phyloP scores from a whole-genome alignment of 1,140 invertebrate species.

The Leucophenga varia region DNA sequence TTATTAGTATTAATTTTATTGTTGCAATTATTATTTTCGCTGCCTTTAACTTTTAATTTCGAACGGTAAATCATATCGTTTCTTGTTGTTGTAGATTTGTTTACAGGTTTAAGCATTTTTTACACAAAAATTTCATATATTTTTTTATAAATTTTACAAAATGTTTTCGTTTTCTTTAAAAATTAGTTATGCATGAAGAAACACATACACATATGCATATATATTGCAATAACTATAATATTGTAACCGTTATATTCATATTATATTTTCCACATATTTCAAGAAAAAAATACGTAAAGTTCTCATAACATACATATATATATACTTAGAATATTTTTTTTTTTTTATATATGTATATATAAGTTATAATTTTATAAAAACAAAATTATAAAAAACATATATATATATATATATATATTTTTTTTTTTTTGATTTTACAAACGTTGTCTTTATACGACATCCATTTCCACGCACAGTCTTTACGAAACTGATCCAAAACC shows the following conservation, averaged over 20 bases:
- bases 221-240: no score
- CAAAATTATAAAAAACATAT: no score
- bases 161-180: constrained; percentile 4
- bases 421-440: no score
- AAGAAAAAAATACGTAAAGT: no score
- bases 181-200: no score
- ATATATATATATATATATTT: no score
- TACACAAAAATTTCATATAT: constrained; percentile 4
- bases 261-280: no score
- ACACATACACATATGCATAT: constrained; percentile 9
- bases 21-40: constrained; percentile 8
- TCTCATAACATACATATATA: no score
- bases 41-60: constrained; percentile 41
- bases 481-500: constrained; percentile 33
- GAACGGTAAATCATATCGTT: constrained; percentile 28
- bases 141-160: constrained; percentile 24
- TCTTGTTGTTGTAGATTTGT: constrained; percentile 23
- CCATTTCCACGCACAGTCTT: constrained; percentile 29
- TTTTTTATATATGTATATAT: no score
- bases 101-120: constrained; percentile 48
- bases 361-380: no score
- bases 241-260: no score
- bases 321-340: no score
- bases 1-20: not conserved
- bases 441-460: constrained; percentile 7